phyloP scores from a whole-genome alignment of 2,888 invertebrate species.

The Vesta saturnalis region DNA sequence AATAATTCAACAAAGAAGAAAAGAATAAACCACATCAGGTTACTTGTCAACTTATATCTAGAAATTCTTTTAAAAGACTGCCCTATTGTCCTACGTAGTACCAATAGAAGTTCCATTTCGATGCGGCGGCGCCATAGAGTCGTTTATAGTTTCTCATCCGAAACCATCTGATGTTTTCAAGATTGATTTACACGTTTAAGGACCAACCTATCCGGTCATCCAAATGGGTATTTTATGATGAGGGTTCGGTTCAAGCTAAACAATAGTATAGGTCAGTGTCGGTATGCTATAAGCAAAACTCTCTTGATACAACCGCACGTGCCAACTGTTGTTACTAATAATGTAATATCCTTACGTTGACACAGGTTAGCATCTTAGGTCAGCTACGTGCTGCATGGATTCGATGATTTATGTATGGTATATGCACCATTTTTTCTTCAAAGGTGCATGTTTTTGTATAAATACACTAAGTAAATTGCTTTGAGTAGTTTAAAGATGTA shows the following conservation, averaged over 20 bases:
- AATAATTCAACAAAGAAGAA: conserved; percentile 5
- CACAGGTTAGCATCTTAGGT: conserved; percentile 30
- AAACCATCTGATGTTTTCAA: conserved; percentile 22
- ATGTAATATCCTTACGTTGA: conserved; percentile 32
- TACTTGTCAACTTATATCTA: conserved; percentile 1
- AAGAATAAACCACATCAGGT: not conserved
- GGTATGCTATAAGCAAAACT: conserved; percentile 22
- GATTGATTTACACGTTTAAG: conserved; percentile 34
- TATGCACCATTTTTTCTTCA: not conserved
- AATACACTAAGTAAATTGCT: too few species aligned
- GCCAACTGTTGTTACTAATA: conserved; percentile 30
- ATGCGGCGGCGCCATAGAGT: conserved; percentile 24
- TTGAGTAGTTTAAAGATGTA: conserved; percentile 12
- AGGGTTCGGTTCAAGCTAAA: conserved; percentile 28
- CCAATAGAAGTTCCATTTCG: conserved; percentile 15
- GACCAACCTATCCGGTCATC: conserved; percentile 12
- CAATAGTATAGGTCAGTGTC: conserved; percentile 33
- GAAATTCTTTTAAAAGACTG: conserved; percentile 7
- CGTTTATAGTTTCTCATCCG: conserved; percentile 22
- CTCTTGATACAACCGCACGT: conserved; percentile 11
- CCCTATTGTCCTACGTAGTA: conserved; percentile 9
- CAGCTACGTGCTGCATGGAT: conserved; percentile 17
- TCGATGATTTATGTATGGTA: conserved; percentile 13
- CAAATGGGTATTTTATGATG: conserved; percentile 27
- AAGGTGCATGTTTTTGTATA: not conserved